A percentile compares a stretch with the other conserved stretches of the same genome.
These are phyloP conservation scores for Junco hyemalis DNA, from an alignment of 2,113 vertebrate species.

Conservation along the genomic window DNA sequence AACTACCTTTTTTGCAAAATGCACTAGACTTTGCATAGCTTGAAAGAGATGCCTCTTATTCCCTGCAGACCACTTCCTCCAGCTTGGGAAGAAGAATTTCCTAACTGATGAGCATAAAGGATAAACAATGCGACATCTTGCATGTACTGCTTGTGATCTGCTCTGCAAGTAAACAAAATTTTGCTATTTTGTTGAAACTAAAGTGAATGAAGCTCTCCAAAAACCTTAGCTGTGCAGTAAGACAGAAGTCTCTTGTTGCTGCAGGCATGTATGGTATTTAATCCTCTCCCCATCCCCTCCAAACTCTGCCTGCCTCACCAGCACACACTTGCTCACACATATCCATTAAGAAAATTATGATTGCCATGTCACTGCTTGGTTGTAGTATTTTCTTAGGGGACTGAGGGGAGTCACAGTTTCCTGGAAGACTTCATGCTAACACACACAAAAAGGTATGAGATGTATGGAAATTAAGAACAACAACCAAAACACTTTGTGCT, in stretches of 20 bases:
- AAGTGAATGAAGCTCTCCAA: background rate
- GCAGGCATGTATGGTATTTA: background rate
- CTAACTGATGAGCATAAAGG: conserved; percentile 19
- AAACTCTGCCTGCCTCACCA: background rate
- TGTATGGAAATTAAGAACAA: background rate
- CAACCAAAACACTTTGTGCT: background rate
- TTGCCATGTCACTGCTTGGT: background rate
- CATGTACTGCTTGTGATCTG: background rate
- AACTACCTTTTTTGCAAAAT: conserved; percentile 11
- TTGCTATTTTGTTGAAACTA: background rate
- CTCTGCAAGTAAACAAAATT: background rate
- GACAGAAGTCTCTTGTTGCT: background rate
- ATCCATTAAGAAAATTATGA: background rate
- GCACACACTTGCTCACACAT: background rate
- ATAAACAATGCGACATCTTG: background rate
- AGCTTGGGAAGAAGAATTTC: conserved; percentile 37
- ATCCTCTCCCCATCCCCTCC: background rate
- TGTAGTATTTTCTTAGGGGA: background rate
- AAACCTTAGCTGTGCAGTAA: background rate
- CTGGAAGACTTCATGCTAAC: background rate
- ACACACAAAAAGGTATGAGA: background rate
- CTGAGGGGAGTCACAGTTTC: background rate
- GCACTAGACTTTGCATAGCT: background rate
- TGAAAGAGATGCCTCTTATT: conserved; percentile 58
- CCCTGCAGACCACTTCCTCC: conserved; percentile 52